These are phyloP conservation scores for Cotesia chilonis DNA, from an alignment of 1,140 invertebrate species.

Conservation along the genomic window DNA sequence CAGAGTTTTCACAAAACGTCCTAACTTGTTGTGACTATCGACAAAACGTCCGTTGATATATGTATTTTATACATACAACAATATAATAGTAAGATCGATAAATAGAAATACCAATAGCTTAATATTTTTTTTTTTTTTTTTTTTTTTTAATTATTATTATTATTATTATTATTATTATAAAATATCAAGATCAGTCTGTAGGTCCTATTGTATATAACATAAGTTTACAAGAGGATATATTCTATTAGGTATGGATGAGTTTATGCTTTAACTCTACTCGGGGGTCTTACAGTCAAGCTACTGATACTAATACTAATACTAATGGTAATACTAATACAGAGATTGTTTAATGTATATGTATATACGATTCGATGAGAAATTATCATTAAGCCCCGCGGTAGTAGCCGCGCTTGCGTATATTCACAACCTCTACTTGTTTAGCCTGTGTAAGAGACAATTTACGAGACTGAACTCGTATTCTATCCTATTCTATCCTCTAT, in stretches of 20 bases:
- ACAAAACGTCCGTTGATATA: constrained; percentile 4
- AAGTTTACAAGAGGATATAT: neutral
- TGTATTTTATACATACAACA: constrained; percentile 6
- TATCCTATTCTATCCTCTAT: too few relatives aligned
- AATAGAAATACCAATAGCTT: too few relatives aligned
- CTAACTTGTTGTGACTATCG: constrained; percentile 22
- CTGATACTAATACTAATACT: constrained; percentile 7
- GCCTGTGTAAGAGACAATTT: constrained; percentile 48
- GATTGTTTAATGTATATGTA: neutral
- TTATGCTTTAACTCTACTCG: neutral
- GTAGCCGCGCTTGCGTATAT: constrained; percentile 36
- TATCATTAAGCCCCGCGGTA: constrained; percentile 51
- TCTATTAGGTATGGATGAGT: neutral
- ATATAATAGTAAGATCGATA: neutral
- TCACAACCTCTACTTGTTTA: constrained; percentile 41
- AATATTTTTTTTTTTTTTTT: too few relatives aligned
- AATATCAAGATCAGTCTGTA: too few relatives aligned
- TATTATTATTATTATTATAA: too few relatives aligned
- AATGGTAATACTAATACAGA: too few relatives aligned
- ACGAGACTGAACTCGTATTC: constrained; percentile 39
- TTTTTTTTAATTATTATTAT: too few relatives aligned
- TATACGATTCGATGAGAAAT: constrained; percentile 45
- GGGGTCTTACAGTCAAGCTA: too few relatives aligned
- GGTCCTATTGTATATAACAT: neutral
- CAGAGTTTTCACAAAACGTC: constrained; percentile 15